Conservation (phyloP, 2,888 invertebrate genomes). For the Cryptophagus acutangulus region DNA sequence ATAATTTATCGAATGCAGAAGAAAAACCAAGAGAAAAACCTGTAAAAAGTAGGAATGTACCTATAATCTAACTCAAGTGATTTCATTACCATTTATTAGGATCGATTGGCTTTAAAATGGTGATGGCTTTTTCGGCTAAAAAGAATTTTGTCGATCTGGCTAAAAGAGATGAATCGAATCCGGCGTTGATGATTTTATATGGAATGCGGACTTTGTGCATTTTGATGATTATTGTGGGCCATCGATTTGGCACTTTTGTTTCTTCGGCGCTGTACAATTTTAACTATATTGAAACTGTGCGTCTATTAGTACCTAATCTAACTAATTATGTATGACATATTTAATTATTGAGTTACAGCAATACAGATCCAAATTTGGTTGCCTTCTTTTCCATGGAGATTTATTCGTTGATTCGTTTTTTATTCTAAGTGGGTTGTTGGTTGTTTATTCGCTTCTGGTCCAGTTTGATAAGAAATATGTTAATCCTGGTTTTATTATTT, state of each 20-base stretch:
- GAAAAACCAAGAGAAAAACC: slow-evolving; percentile 32
- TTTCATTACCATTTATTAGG: no score
- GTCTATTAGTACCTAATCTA: no score
- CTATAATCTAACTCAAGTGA: slow-evolving; percentile 1
- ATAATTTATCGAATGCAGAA: slow-evolving; percentile 18
- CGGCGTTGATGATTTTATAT: slow-evolving; percentile 53
- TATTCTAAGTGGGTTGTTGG: slow-evolving; percentile 57
- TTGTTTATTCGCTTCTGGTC: slow-evolving; percentile 49
- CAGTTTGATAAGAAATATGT: slow-evolving; percentile 45
- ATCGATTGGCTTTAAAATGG: no score
- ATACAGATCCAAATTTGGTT: slow-evolving; percentile 43
- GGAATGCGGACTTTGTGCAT: slow-evolving; percentile 57
- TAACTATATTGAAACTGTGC: slow-evolving; percentile 53
- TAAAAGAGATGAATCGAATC: slow-evolving; percentile 45
- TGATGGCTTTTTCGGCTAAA: slow-evolving; percentile 40
- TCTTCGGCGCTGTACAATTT: slow-evolving; percentile 56
- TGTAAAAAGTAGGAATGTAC: slow-evolving; percentile 33
- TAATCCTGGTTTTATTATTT: slow-evolving; percentile 51
- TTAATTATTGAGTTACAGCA: slow-evolving; percentile 32
- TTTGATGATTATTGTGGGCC: slow-evolving; percentile 54
- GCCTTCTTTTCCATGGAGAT: slow-evolving; percentile 57
- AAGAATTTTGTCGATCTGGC: slow-evolving; percentile 44
- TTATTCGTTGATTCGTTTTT: slow-evolving; percentile 64
- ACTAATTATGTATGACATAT: slow-evolving; percentile 3
- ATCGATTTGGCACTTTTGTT: slow-evolving; percentile 53